Evolutionary conservation across 2,113 vertebrate genomes (phyloP), one percentile per base, ranked within the genome.

Genomic region (Boulengeromyrus knoepffleri): DNA sequence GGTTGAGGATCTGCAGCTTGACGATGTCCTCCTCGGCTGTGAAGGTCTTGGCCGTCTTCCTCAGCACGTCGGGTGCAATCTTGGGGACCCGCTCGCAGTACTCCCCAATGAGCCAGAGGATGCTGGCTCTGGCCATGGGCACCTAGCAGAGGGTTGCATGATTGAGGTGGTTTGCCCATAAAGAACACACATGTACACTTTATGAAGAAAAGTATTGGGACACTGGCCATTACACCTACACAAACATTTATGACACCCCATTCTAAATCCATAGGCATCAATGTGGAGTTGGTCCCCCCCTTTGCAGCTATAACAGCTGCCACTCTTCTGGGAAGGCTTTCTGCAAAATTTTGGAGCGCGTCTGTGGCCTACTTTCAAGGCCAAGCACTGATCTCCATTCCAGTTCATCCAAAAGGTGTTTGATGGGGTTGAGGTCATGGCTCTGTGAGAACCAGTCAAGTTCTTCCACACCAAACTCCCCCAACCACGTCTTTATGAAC

Each of bases 91-190:
- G 92, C 90, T 99, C 99, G 89, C 98, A 99, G 93, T 99, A 99
- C 91, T 99, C 99, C 0, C 99, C 98, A 1, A 98, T 99, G 90
- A 99, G 95, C 98, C 98, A 99, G 85, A 99, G 96, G 94, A 99
- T 99, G 94, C 98, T 99, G 92, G 98, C 98, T 93, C 98, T 96
- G 31, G 98, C 99, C 95, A 99, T 98, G 1, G 98, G 96, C 52
- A 99, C 98, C 99, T 99, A 92, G n/a, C 27, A 77, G 42, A 4
- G 84, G 39, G 39, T 27, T 8, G 5, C 77, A 21, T 19, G 15
- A 83, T 5, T 31, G 39, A 27, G n/a, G 9, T 2, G 83, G 45
- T 21, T 46, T 70, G n/a, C 27, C n/a, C n/a, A 31, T 27, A 42
- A 80, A 42, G 36, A 42, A 42, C 62, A 31, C n/a, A 27, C 10